These are phyloP conservation scores for Pseudomyrmex dendroicus DNA, from an alignment of 1,140 invertebrate species.

Conservation along the genomic window DNA sequence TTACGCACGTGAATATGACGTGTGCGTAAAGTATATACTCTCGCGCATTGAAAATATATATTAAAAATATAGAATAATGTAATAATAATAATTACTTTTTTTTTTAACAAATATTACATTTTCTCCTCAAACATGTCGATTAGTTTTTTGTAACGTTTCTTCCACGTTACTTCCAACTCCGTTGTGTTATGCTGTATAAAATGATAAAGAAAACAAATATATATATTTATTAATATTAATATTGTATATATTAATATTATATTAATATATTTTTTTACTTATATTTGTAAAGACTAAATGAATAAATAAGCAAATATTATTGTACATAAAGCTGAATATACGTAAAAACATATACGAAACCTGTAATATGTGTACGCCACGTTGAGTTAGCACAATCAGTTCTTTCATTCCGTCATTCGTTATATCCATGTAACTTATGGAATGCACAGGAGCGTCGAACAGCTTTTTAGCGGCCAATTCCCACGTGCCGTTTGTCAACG, in stretches of 20 bases:
- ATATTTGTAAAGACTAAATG: too few relatives aligned
- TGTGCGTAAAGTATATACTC: too few relatives aligned
- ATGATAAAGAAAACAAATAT: slow-evolving; percentile 43
- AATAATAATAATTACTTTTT: background rate
- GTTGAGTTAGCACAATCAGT: slow-evolving; percentile 88
- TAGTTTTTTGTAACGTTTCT: slow-evolving; percentile 71
- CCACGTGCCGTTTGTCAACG: slow-evolving; percentile 84
- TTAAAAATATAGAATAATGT: slow-evolving; percentile 29
- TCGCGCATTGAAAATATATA: too few relatives aligned
- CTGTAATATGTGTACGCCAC: slow-evolving; percentile 90
- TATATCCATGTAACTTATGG: slow-evolving; percentile 88
- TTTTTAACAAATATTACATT: background rate
- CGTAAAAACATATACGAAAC: slow-evolving; percentile 73
- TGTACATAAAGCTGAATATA: background rate
- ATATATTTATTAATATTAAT: too few relatives aligned
- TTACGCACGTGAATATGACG: too few relatives aligned
- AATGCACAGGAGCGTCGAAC: slow-evolving; percentile 88
- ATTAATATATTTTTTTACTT: too few relatives aligned
- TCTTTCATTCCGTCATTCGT: slow-evolving; percentile 90
- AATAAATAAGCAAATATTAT: too few relatives aligned
- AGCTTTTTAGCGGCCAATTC: slow-evolving; percentile 83
- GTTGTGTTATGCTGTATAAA: slow-evolving; percentile 78
- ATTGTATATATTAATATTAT: too few relatives aligned
- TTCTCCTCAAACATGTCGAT: slow-evolving; percentile 37
- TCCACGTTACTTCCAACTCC: slow-evolving; percentile 77